Conservation (phyloP, 1,140 invertebrate species). For the Aphelenchoides fujianensis region DNA sequence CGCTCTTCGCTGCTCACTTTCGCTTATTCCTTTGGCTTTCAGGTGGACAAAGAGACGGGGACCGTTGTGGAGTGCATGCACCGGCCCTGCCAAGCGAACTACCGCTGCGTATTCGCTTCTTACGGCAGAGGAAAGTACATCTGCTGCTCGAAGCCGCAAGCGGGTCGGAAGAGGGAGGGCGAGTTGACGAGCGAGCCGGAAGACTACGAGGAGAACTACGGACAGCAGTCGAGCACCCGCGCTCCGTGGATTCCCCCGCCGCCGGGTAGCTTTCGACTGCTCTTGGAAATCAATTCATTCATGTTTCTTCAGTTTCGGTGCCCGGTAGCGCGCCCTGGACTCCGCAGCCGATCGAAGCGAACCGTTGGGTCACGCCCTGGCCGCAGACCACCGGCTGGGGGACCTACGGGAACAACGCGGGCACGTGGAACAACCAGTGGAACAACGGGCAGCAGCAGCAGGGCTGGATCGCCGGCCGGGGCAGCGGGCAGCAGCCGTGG, state of each 20-base stretch:
- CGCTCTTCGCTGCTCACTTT: conserved; percentile 39
- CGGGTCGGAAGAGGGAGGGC: neutral
- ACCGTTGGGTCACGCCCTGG: neutral
- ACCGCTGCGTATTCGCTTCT: conserved; percentile 31
- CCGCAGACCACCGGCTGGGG: neutral
- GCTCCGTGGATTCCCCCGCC: conserved; percentile 14
- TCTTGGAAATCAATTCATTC: neutral
- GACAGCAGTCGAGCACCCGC: conserved; percentile 3
- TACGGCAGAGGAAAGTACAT: conserved; percentile 36
- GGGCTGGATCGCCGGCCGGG: neutral
- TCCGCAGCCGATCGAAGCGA: neutral
- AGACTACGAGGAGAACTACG: conserved; percentile 12
- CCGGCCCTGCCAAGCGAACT: conserved; percentile 20
- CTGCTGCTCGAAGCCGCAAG: conserved; percentile 42
- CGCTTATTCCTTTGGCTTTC: no score
- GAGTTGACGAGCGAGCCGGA: conserved; percentile 1
- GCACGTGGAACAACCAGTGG: conserved; percentile 10
- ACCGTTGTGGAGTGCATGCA: conserved; percentile 35
- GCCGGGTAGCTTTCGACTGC: neutral
- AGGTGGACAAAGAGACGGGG: conserved; percentile 35
- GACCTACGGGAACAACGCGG: neutral
- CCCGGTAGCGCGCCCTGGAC: neutral
- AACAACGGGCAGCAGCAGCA: conserved; percentile 19
- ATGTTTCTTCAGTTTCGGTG: neutral
- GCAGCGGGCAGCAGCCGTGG: neutral